Evolutionary conservation across 2,797 vertebrate species (phyloP).

Genomic region (Neostethus bicornis): DNA sequence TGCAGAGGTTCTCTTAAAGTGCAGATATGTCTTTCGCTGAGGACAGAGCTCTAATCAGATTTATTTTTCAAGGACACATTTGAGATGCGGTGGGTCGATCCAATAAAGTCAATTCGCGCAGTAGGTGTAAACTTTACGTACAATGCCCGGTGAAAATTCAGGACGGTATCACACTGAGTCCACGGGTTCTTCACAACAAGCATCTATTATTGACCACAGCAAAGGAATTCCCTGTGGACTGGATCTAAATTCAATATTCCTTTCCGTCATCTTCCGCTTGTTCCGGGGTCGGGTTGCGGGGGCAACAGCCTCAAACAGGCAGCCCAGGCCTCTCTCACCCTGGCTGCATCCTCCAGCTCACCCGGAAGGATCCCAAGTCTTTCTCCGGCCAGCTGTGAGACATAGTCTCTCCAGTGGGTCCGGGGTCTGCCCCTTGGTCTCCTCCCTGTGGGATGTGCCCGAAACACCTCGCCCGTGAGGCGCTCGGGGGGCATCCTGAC

Average conservation of each 20-base stretch:
- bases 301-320: no score
- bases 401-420: no score
- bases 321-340: no score
- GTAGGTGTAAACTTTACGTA: constrained; percentile 46
- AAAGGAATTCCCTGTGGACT: constrained; percentile 21
- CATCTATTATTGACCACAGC: constrained; percentile 33
- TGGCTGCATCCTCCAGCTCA: no score
- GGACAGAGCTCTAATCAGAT: constrained; percentile 44
- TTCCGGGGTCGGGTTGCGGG: no score
- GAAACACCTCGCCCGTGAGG: no score
- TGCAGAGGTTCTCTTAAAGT: constrained; percentile 3
- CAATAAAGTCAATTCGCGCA: constrained; percentile 44
- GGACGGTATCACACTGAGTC: constrained; percentile 32
- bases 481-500: no score
- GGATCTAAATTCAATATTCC: constrained; percentile 26
- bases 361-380: no score
- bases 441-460: no score
- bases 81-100: constrained; percentile 21
- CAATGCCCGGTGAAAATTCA: constrained; percentile 33
- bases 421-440: no score
- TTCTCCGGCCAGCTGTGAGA: no score
- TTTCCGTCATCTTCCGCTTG: no score
- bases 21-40: constrained; percentile 7
- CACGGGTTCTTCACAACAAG: constrained; percentile 19
- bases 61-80: constrained; percentile 46